Percentiles rank a stretch among this genome's conserved stretches.
These are phyloP conservation scores for Thamnophis elegans DNA, from an alignment of 2,797 vertebrate species.

Conservation along the genomic window DNA sequence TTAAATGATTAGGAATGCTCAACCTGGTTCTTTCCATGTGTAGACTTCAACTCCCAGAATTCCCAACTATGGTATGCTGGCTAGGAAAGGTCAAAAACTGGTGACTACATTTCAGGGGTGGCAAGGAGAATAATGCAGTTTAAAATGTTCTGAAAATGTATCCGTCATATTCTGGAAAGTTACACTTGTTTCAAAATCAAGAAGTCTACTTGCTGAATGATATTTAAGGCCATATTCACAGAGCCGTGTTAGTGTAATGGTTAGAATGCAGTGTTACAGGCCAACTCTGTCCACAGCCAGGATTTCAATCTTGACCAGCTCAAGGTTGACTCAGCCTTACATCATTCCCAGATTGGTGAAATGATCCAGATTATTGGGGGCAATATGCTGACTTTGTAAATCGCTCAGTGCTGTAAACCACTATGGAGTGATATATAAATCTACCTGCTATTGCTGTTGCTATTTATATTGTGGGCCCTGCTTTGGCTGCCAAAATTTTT, in stretches of 20 bases:
- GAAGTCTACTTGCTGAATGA: background rate
- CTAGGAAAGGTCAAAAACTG: background rate
- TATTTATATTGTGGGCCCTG: background rate
- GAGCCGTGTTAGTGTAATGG: background rate
- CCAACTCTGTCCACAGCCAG: background rate
- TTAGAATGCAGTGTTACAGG: background rate
- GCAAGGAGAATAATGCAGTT: background rate
- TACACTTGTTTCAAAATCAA: background rate
- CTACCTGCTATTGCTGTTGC: background rate
- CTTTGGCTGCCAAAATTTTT: background rate
- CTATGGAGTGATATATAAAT: background rate
- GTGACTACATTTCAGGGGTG: background rate
- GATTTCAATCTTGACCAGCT: background rate
- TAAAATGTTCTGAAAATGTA: background rate
- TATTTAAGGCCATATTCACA: background rate
- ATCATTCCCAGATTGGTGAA: background rate
- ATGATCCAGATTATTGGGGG: background rate
- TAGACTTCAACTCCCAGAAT: background rate
- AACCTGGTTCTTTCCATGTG: background rate
- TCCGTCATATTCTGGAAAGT: background rate
- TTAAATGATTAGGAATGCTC: background rate
- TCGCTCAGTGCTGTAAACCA: background rate
- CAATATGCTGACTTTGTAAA: background rate
- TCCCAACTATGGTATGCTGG: background rate
- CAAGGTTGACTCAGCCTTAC: background rate